A percentile compares a stretch with the other conserved stretches of the same genome.
Conservation (phyloP, 2,888 invertebrate genomes). For the Coenonympha arcania region DNA sequence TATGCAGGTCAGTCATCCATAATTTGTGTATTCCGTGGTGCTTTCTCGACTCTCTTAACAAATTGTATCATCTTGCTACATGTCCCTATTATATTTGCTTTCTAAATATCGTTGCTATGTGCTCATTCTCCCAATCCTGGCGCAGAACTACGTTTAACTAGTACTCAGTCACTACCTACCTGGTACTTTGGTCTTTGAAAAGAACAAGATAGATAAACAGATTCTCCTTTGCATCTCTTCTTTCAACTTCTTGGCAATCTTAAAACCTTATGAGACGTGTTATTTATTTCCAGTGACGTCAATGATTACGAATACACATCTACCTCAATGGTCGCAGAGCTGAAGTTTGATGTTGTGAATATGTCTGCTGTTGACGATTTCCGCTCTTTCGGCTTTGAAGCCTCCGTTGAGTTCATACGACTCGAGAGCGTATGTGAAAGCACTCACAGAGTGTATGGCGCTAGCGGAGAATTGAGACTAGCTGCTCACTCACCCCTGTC, state of each 20-base stretch:
- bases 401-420: conserved; percentile 85
- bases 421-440: conserved; percentile 80
- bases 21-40: too few species aligned
- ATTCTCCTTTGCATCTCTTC: too few species aligned
- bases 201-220: too few species aligned
- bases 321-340: conserved; percentile 82
- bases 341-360: conserved; percentile 85
- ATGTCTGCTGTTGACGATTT: conserved; percentile 92
- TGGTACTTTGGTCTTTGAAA: too few species aligned
- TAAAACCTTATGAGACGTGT: too few species aligned
- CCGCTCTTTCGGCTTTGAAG: conserved; percentile 87
- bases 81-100: too few species aligned
- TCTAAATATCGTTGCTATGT: too few species aligned
- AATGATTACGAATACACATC: conserved; percentile 82
- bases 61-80: too few species aligned
- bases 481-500: conserved; percentile 63
- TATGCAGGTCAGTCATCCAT: conserved; percentile 82
- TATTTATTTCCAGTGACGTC: conserved; percentile 44
- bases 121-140: too few species aligned
- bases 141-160: too few species aligned
- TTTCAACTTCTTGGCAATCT: not conserved
- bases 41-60: too few species aligned
- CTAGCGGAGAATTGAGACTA: conserved; percentile 84
- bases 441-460: conserved; percentile 80
- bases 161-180: too few species aligned